Evolutionary conservation across 1,140 invertebrate species (phyloP).

Genomic region (Mylabris phalerata): DNA sequence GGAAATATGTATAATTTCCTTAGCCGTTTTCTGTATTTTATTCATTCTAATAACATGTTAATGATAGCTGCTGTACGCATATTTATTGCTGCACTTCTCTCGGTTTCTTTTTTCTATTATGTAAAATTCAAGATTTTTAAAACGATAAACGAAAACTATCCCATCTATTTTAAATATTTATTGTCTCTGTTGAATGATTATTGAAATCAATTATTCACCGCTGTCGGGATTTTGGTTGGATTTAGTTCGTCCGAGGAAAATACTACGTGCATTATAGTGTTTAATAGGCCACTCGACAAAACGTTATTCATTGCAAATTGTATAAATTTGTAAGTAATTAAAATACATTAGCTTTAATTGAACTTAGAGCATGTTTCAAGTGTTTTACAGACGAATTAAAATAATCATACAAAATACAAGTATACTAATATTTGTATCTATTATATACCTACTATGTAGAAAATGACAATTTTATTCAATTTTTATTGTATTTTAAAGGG

Average conservation of each 20-base stretch:
- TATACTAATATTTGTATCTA: neutral
- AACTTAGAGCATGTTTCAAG: constrained; percentile 9
- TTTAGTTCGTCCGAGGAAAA: constrained; percentile 8
- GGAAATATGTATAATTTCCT: constrained; percentile 28
- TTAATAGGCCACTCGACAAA: constrained; percentile 17
- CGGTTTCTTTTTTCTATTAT: neutral
- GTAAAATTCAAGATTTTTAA: too few species aligned
- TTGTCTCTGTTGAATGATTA: constrained; percentile 1
- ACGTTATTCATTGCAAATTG: constrained; percentile 24
- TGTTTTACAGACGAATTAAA: constrained; percentile 22
- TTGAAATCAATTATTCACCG: constrained; percentile 9
- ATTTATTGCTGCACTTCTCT: constrained; percentile 14
- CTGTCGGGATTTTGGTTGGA: constrained; percentile 9
- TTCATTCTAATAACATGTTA: constrained; percentile 27
- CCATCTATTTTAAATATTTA: too few species aligned
- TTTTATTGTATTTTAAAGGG: too few species aligned
- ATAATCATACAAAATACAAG: constrained; percentile 1
- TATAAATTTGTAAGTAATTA: constrained; percentile 32
- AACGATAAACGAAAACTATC: too few species aligned
- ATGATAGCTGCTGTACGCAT: constrained; percentile 14
- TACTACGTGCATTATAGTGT: neutral
- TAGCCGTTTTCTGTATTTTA: constrained; percentile 23
- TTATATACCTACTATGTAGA: too few species aligned
- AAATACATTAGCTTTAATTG: constrained; percentile 26
- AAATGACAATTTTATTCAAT: too few species aligned